These are phyloP conservation scores for Clarias platycephalus DNA, from an alignment of 2,797 vertebrate species.

Conservation along the genomic window DNA sequence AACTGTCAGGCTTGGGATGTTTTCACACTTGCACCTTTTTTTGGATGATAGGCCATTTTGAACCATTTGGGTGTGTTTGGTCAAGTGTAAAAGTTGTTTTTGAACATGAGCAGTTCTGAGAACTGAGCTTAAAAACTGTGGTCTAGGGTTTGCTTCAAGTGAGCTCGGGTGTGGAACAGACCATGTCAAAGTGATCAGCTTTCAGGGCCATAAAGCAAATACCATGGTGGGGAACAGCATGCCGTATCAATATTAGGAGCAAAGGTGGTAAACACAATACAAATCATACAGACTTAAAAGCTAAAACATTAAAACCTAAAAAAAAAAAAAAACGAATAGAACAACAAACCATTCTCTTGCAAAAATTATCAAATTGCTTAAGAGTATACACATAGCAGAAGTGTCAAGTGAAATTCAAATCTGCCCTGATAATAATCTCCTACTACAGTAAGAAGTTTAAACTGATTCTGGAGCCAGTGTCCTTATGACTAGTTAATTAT, in stretches of 20 bases:
- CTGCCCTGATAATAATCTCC: background rate
- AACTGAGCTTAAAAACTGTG: constrained; percentile 20
- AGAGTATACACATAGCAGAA: background rate
- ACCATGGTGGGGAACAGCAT: background rate
- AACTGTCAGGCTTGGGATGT: constrained; percentile 6
- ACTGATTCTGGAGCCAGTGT: background rate
- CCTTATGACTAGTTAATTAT: background rate
- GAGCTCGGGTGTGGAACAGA: constrained; percentile 21
- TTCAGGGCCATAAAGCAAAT: background rate
- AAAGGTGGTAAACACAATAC: background rate
- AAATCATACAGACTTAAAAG: background rate
- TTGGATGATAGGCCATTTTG: background rate
- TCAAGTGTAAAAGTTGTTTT: constrained; percentile 29
- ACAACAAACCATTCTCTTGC: background rate
- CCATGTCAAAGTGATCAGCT: constrained; percentile 11
- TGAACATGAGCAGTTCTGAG: constrained; percentile 1
- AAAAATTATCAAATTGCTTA: background rate
- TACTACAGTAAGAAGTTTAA: background rate
- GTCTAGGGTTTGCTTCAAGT: constrained; percentile 15
- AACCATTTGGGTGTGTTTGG: constrained; percentile 13
- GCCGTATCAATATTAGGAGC: background rate
- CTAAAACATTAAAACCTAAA: no score
- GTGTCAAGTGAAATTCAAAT: background rate
- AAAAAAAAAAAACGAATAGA: background rate
- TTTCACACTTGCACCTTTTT: constrained; percentile 14